Evolutionary conservation across 1,140 invertebrate genomes (phyloP).

Genomic region (Philopotamus ludificatus): DNA sequence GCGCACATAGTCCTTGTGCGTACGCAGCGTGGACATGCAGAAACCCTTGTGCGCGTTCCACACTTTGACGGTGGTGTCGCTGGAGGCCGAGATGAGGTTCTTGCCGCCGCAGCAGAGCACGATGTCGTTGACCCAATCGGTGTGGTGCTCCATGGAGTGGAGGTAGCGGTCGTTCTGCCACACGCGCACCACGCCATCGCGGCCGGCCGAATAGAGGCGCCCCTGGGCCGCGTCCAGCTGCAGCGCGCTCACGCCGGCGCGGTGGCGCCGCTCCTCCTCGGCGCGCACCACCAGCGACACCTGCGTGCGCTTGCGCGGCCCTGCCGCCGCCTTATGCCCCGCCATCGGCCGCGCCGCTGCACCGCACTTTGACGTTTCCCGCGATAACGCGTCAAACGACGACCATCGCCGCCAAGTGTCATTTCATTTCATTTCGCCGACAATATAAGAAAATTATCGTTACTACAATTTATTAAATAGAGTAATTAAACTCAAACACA

Average conservation of each 20-base stretch:
- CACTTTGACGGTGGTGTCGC: slow-evolving; percentile 98
- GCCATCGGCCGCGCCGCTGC: slow-evolving; percentile 25
- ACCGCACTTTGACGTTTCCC: too few species aligned
- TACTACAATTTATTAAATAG: too few species aligned
- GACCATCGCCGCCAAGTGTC: too few species aligned
- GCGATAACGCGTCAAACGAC: too few species aligned
- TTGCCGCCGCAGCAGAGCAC: slow-evolving; percentile 94
- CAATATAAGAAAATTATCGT: too few species aligned
- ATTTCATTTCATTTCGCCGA: too few species aligned
- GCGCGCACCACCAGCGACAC: slow-evolving; percentile 98
- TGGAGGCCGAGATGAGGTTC: slow-evolving; percentile 97
- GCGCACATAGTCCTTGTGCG: slow-evolving; percentile 99
- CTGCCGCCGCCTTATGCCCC: slow-evolving; percentile 34
- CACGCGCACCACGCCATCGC: slow-evolving; percentile 97
- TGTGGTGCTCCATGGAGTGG: slow-evolving; percentile 97
- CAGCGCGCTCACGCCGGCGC: slow-evolving; percentile 93
- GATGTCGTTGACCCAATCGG: slow-evolving; percentile 99
- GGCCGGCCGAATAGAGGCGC: slow-evolving; percentile 93
- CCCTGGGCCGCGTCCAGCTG: slow-evolving; percentile 88
- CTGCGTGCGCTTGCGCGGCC: slow-evolving; percentile 63
- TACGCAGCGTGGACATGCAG: slow-evolving; percentile 95
- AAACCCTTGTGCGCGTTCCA: slow-evolving; percentile 99
- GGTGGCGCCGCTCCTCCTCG: slow-evolving; percentile 89
- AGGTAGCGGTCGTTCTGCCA: slow-evolving; percentile 90
- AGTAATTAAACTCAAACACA: too few species aligned